These are phyloP conservation scores for Netelia fuscicornis DNA, from an alignment of 2,888 invertebrate genomes.

Conservation along the genomic window DNA sequence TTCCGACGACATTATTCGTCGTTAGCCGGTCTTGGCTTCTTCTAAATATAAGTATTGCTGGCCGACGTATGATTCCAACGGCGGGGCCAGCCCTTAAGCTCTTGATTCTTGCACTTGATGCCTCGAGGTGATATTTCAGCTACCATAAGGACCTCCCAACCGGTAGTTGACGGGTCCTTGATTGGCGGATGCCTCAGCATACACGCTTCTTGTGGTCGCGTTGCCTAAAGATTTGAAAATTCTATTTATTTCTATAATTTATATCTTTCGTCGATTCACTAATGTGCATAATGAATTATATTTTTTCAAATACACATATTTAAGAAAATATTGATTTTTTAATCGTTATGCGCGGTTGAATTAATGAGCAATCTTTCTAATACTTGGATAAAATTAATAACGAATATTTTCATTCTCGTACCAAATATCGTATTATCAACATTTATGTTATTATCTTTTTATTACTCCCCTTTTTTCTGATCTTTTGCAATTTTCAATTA, in stretches of 20 bases:
- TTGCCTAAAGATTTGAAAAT: slow-evolving; percentile 69
- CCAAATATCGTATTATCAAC: too few species aligned
- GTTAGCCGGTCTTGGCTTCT: slow-evolving; percentile 47
- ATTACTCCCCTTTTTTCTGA: too few species aligned
- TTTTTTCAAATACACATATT: too few species aligned
- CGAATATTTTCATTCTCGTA: too few species aligned
- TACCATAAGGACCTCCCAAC: slow-evolving; percentile 82
- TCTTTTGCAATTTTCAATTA: too few species aligned
- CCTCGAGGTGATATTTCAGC: slow-evolving; percentile 75
- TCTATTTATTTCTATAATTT: background rate
- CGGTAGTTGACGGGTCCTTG: slow-evolving; percentile 73
- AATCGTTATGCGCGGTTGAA: too few species aligned
- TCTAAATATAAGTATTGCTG: slow-evolving; percentile 80
- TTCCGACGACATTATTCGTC: slow-evolving; percentile 76
- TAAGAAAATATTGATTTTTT: too few species aligned
- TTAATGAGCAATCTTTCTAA: too few species aligned
- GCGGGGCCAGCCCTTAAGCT: slow-evolving; percentile 83
- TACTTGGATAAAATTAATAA: too few species aligned
- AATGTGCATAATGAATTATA: slow-evolving; percentile 1
- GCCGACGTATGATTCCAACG: slow-evolving; percentile 81
- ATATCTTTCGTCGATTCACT: background rate
- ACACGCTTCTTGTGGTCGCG: slow-evolving; percentile 76
- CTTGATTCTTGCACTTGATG: slow-evolving; percentile 79
- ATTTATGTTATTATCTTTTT: too few species aligned
- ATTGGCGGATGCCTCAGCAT: slow-evolving; percentile 78